Conservation (phyloP, 37 sponge, comb jelly and placozoan genomes). For the Chondrosia reniformis region DNA sequence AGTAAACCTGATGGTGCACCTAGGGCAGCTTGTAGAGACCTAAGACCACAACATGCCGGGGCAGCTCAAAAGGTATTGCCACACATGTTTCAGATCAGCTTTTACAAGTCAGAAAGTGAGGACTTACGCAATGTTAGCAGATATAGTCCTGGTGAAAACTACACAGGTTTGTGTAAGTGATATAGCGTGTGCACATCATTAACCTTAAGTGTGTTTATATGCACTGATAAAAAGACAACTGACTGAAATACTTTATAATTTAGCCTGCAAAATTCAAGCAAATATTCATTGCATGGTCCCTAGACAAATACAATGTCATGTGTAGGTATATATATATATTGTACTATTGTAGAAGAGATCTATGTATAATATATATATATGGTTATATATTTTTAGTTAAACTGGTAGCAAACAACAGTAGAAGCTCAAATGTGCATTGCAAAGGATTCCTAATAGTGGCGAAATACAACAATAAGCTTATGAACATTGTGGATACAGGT, state of each 20-base stretch:
- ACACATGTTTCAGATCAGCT: no score
- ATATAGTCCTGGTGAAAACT: background rate
- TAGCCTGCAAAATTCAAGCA: no score
- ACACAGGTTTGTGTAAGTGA: slow-evolving; percentile 16
- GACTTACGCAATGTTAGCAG: background rate
- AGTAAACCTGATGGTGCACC: slow-evolving; percentile 8
- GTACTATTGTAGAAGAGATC: no score
- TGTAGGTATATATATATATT: background rate
- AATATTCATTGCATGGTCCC: no score
- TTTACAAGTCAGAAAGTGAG: background rate
- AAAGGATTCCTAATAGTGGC: slow-evolving; percentile 2
- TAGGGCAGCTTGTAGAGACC: background rate
- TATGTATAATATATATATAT: no score
- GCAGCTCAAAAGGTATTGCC: background rate
- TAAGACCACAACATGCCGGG: slow-evolving; percentile 19
- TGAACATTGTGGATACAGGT: slow-evolving; percentile 1
- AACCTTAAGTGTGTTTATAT: background rate
- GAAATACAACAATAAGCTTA: background rate
- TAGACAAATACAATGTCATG: background rate
- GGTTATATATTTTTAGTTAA: no score
- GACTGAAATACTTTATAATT: background rate
- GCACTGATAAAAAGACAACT: background rate
- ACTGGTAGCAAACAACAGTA: background rate
- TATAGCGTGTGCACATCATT: background rate
- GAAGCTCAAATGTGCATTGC: background rate